Percentiles rank a stretch among this genome's conserved stretches.
Conservation (phyloP, 1,140 invertebrate genomes). For the Zaprionus vittiger region DNA sequence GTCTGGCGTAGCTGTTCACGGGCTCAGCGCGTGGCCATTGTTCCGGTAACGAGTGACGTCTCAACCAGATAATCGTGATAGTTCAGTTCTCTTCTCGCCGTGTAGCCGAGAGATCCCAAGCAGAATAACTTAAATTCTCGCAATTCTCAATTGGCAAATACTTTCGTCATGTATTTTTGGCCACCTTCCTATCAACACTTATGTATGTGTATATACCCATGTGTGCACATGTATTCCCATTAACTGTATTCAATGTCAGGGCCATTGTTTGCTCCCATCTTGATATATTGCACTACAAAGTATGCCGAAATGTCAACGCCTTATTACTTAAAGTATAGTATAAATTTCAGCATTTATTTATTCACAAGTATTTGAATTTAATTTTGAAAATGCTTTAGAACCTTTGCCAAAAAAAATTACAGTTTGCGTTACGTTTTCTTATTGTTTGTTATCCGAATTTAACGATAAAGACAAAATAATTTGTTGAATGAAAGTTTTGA, state of each 20-base stretch:
- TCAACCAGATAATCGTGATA: constrained; percentile 1
- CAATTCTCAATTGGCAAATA: constrained; percentile 13
- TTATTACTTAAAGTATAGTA: constrained; percentile 41
- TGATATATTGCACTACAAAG: not conserved
- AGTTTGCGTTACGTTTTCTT: not conserved
- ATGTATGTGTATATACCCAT: not conserved
- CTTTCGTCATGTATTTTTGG: constrained; percentile 32
- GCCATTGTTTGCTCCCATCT: constrained; percentile 7
- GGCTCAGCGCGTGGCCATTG: constrained; percentile 53
- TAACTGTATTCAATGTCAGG: constrained; percentile 60
- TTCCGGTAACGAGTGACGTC: constrained; percentile 67
- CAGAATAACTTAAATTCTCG: constrained; percentile 36
- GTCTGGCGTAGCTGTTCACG: constrained; percentile 56
- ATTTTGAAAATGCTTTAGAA: constrained; percentile 32
- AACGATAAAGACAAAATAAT: too few species aligned
- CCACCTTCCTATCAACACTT: constrained; percentile 30
- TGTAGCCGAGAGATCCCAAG: constrained; percentile 1
- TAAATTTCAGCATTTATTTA: constrained; percentile 22
- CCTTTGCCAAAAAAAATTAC: constrained; percentile 18
- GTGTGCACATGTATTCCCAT: constrained; percentile 17
- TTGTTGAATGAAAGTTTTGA: too few species aligned
- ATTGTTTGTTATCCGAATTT: not conserved
- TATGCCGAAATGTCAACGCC: constrained; percentile 49
- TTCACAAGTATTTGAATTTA: constrained; percentile 28
- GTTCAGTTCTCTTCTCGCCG: not conserved